These are phyloP conservation scores for Ochlodes sylvanus DNA, from an alignment of 2,888 invertebrate genomes.

Conservation along the genomic window DNA sequence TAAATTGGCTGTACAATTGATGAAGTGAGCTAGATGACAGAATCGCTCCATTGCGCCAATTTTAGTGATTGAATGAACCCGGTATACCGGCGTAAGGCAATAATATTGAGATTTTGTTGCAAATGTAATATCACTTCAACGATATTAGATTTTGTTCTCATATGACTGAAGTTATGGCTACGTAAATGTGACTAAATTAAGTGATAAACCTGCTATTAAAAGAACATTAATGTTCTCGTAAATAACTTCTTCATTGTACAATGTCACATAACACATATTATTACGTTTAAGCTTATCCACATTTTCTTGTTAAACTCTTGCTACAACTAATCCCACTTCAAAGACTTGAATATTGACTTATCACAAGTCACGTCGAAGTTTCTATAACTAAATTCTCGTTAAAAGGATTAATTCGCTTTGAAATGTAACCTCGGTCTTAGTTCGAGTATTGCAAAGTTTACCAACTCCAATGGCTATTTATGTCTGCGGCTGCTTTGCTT, in stretches of 20 bases:
- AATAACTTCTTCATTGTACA: neutral
- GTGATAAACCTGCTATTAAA: neutral
- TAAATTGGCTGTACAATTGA: constrained; percentile 17
- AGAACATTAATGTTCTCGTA: neutral
- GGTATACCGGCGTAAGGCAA: neutral
- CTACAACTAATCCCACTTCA: constrained; percentile 9
- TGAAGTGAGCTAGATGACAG: constrained; percentile 14
- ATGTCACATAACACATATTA: neutral
- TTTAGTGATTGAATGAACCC: constrained; percentile 22
- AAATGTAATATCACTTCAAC: neutral
- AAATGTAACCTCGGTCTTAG: neutral
- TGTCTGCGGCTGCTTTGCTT: neutral
- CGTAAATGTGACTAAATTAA: too few relatives aligned
- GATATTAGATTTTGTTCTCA: too few relatives aligned
- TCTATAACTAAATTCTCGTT: constrained; percentile 5
- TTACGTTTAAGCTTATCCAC: neutral
- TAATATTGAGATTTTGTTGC: neutral
- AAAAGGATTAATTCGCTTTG: constrained; percentile 21
- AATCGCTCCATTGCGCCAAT: constrained; percentile 16
- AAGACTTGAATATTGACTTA: constrained; percentile 17
- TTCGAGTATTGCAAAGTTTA: neutral
- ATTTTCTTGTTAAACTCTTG: constrained; percentile 12
- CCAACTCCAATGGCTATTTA: neutral
- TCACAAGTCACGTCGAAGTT: neutral
- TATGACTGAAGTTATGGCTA: too few relatives aligned